Base-by-base conservation (phyloP, 2,888 invertebrate species). In the Tenthredo notha region DNA sequence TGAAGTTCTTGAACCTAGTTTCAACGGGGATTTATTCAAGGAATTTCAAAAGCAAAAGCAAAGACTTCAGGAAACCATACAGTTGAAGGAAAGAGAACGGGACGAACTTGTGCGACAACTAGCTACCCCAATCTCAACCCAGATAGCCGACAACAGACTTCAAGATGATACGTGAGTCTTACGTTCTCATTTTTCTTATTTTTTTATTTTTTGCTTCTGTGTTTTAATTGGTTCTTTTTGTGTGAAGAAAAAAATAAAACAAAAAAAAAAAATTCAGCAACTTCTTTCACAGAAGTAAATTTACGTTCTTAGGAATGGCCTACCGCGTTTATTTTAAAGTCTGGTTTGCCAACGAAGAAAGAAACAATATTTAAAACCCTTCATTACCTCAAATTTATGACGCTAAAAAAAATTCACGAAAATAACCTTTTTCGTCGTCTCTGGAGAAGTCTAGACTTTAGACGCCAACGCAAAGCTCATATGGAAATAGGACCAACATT, bases 1-100 rank as follows among this genome's bases (percentile, higher is more conserved):
- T 92, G 94, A 91, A 29, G 89, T 87, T 90, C 89, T 94, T 78
- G 94, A 95, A 85, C 94, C 94, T 84, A 95, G 94, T 86, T 95
- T 94, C 90, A 94, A 94, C 91, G 95, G 97, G 77, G 97, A 97
- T 91, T 93, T 97, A 85, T 95, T 97, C 89, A 97, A 96, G 90
- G 97, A 97, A 91, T 98, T 97, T 91, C 97, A 97, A 92, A 95
- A 96, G 88, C 96, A 97, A 90, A 97, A 97, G 90, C 96, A 96
- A 92, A 95, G 96, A 87, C 92, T 95, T 85, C 95, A 95, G 90
- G 95, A 95, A 88, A 94, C 95, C 50, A 91, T 95, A 87, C 94
- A 94, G 43, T 90, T 94, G 65, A 94, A 95, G 87, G 95, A 95
- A 87, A 93, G 93, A 85, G 95, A 95, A 89, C 90, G 95, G 84